Percentiles rank a stretch among this genome's conserved stretches.
Conservation (phyloP, 2,797 vertebrate species). For the Hephaestus fuliginosus region DNA sequence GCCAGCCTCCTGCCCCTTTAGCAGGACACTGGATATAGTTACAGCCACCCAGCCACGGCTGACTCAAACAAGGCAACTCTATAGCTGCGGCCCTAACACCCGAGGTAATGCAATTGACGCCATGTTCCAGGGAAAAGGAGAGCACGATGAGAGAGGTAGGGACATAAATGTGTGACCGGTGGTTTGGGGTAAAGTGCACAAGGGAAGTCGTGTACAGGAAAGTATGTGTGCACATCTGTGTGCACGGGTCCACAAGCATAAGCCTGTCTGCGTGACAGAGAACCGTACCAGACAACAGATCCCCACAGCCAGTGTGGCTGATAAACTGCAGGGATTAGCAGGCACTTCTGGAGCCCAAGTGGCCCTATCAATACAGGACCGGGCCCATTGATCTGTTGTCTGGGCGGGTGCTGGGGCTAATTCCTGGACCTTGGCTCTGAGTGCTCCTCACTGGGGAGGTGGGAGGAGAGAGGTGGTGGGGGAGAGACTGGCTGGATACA, state of each 20-base stretch:
- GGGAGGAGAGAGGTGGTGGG: conserved; percentile 67
- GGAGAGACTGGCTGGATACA: conserved; percentile 79
- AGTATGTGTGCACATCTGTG: conserved; percentile 24
- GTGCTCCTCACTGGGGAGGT: conserved; percentile 74
- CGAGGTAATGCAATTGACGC: conserved; percentile 86
- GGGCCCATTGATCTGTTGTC: conserved; percentile 86
- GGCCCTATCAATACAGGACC: conserved; percentile 84
- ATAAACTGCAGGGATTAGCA: conserved; percentile 86
- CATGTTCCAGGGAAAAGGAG: conserved; percentile 68
- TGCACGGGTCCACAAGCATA: conserved; percentile 49
- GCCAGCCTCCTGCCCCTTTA: conserved; percentile 74
- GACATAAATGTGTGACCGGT: conserved; percentile 44
- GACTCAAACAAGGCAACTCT: conserved; percentile 84
- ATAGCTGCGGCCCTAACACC: conserved; percentile 83
- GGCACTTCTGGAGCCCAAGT: conserved; percentile 84
- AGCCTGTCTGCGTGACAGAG: conserved; percentile 61
- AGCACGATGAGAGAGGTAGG: conserved; percentile 65
- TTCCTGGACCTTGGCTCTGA: conserved; percentile 83
- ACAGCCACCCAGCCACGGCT: conserved; percentile 79
- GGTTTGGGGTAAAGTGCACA: conserved; percentile 31
- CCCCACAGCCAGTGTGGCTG: conserved; percentile 73
- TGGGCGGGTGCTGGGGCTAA: conserved; percentile 82
- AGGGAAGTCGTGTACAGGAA: conserved; percentile 41
- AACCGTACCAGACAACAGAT: conserved; percentile 72
- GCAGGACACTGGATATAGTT: conserved; percentile 84